Evolutionary conservation across 2,888 invertebrate species (phyloP).

Genomic region (Napeogenes inachia): DNA sequence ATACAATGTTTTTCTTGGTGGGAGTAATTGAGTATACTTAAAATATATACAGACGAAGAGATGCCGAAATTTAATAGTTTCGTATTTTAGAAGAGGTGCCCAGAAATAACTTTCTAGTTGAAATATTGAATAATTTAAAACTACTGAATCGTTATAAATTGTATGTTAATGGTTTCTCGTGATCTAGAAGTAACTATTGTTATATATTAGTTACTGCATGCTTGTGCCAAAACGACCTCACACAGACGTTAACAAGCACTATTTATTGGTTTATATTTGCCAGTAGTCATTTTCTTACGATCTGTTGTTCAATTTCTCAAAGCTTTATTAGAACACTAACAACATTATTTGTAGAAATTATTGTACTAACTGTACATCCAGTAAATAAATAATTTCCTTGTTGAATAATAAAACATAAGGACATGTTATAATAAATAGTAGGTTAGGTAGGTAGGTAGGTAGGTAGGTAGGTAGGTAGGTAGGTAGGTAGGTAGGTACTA

Average conservation of each 20-base stretch:
- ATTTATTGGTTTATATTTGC: not conserved
- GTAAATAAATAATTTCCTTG: no score
- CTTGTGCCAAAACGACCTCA: constrained; percentile 19
- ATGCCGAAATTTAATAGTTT: not conserved
- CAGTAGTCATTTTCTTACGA: no score
- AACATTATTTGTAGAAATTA: no score
- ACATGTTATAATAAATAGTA: no score
- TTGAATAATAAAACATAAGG: no score
- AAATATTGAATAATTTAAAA: constrained; percentile 19
- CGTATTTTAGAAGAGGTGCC: not conserved
- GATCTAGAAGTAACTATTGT: constrained; percentile 14
- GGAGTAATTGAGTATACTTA: not conserved
- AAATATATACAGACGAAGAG: not conserved
- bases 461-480: no score
- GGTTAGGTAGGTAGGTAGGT: no score
- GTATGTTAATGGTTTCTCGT: constrained; percentile 17
- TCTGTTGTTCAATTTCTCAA: no score
- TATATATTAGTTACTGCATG: not conserved
- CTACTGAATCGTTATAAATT: constrained; percentile 20
- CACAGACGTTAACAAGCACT: constrained; percentile 2
- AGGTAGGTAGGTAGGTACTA: no score
- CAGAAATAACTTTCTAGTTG: constrained; percentile 12
- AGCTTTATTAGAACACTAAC: no score
- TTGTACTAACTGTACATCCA: no score
- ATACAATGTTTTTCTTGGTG: no score